Conservation (phyloP, 2,797 vertebrate genomes). For the Hippopotamyrus pictus region DNA sequence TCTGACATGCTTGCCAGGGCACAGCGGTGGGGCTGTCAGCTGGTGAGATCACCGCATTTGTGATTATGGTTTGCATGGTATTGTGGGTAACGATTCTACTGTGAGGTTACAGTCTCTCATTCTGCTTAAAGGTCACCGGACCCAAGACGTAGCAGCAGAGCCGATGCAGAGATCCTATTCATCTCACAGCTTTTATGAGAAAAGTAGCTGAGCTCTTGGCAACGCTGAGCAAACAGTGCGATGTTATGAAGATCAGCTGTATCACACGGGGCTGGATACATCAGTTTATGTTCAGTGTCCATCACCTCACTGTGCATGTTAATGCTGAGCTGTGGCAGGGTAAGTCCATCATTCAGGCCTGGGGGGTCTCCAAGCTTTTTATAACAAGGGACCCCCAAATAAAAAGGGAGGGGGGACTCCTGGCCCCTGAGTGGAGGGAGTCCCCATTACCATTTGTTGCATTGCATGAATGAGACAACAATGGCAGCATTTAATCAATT, state of each 20-base stretch:
- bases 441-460: background rate
- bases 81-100: background rate
- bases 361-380: background rate
- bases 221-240: background rate
- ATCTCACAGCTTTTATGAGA: background rate
- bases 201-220: background rate
- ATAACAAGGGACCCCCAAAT: background rate
- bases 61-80: constrained; percentile 1
- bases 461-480: background rate
- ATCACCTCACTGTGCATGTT: background rate
- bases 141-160: background rate
- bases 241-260: background rate
- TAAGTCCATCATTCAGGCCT: background rate
- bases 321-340: background rate
- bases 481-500: background rate
- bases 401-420: background rate
- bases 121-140: background rate
- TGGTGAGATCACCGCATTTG: background rate
- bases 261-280: background rate
- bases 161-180: background rate
- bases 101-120: background rate
- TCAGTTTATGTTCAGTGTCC: background rate
- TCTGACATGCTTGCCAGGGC: background rate
- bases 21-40: background rate
- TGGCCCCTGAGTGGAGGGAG: background rate